Base-by-base conservation (phyloP, 2,888 invertebrate genomes). In the Leucoma salicis region DNA sequence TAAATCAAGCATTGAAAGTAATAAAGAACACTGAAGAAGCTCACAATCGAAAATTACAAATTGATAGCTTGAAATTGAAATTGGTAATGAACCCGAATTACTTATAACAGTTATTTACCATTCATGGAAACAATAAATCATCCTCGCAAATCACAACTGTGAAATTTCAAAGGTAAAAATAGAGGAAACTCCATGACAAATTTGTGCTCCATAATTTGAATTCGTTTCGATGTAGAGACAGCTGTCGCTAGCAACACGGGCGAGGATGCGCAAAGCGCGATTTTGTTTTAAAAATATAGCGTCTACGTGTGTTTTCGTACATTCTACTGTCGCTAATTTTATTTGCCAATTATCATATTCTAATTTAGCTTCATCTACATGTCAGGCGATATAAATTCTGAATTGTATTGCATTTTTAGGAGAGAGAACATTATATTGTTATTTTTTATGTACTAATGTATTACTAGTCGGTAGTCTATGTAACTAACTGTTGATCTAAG, bases 171-270 rank as follows among this genome's bases (percentile, higher is more conserved):
- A 56, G 60, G 51, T 63, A 43, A 56, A 58, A 62, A 62, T 59
- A 59, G 40, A 55, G 46, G 34, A 51, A 59, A 53, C 47, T 59
- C 46, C 11, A 58, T 63, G 57, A 67, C 69, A 70, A 71, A 70
- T 68, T 70, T 66, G 57, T 61, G 62, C 55, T 69, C 60, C 62
- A 67, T 74, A 69, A 72, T 76, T 73, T 72, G 64, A 72, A 73
- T 74, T 68, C 63, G 57, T 51, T 57, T 56, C 63, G 58, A 49
- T 67, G 68, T 69, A 59, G 59, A 63, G 64, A 64, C 77, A 77
- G 75, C 71, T 77, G 77, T 74, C 75, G 75, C 60, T 63, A 42
- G 63, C 57, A 56, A 56, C 63, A 65, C 49, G 49, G 49, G 50
- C 50, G 34, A 41, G 46, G 49, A 51, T 56, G 49, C 25, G 46